Base-by-base conservation (phyloP, 2,888 invertebrate species). In the Nemapogon koenigi region DNA sequence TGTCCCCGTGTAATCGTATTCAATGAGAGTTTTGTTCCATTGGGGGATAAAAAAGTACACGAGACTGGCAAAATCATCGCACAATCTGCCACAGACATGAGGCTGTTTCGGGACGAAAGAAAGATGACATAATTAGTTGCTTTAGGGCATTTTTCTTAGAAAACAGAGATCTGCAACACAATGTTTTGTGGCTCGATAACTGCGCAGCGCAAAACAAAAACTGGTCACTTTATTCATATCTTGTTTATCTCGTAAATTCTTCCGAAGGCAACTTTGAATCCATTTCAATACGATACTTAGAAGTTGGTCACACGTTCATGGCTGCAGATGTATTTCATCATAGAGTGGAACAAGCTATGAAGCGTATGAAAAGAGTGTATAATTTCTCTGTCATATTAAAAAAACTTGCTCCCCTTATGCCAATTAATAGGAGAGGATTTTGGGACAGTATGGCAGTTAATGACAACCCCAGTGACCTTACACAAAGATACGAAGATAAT, bases 41-140 rank as follows among this genome's bases (percentile, higher is more conserved):
- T 46, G 4, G 42, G 42, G 10, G 42, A 46, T 32, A 41, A 42
- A 16, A 18, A 22, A 2, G 28, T 10, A 13, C 15, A 10, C 15
- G 13, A 17, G 4, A 26, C 13, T 10, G 4, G 4, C 15, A 18
- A 29, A 10, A 7, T 10, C 42, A 43, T 15, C 45, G 28, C 19
- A 48, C 40, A 46, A 44, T 46, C n/a, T n/a, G n/a, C n/a, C n/a
- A n/a, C 19, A 38, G 44, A 38, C 41, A 47, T 33, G 41, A 32
- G 30, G 45, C 44, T 3, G 22, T 19, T 19, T 40, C 43, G 27
- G 44, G 44, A 2, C 29, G 44, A 30, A 46, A 46, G 39, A 41
- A 41, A 28, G 41, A 44, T 25, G 45, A 44, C 38, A 43, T 44
- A n/a, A 27, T 39, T 7, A 44, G 47, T 37, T 45, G 43, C 38